Base-by-base conservation (phyloP, 1,140 invertebrate genomes). In the Geopemphigus sp. region DNA sequence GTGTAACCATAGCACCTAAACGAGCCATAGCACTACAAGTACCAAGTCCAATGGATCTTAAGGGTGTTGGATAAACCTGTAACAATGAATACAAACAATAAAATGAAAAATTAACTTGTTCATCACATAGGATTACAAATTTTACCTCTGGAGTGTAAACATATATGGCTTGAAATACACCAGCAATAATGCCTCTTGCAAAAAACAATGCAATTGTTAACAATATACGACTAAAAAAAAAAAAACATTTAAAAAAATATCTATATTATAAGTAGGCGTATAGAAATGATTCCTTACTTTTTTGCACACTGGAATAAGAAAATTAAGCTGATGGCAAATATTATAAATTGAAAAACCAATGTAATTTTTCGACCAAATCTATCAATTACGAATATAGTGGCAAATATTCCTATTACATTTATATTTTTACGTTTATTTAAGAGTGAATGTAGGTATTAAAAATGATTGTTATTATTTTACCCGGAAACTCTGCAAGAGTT, bases 401-500 rank as follows among this genome's bases (percentile, higher is more conserved):
- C 90, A 84, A 98, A 94, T 81, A 98, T 94, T 61, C 95, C 94
- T 94, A 86, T 59, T n/a, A 19, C 8, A 50, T 50, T 50, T 12
- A 19, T n/a, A n/a, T 54, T 29, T 54, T 53, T 72, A 8, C 47
- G 14, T 26, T 61, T 19, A n/a, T 45, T 53, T 54, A 15, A 32
- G 12, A 72, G n/a, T 68, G 4, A 0, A 50, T 0, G 8, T 17
- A 15, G 12, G 1, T 12, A 39, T 39, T 53, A 19, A 72, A 54
- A 19, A 72, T 10, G 15, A 10, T 12, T 14, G 12, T 15, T n/a
- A 53, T 54, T 72, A 10, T 57, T 84, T 12, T 50, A 90, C 94
- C 94, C 54, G 96, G 96, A 87, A 98, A 98, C 87, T 98, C 96
- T 0, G 96, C 95, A 17, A 98, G 86, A 0, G 96, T 97, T 26